Evolutionary conservation across 2,888 invertebrate species (phyloP).

Genomic region (Tipula helvola): DNA sequence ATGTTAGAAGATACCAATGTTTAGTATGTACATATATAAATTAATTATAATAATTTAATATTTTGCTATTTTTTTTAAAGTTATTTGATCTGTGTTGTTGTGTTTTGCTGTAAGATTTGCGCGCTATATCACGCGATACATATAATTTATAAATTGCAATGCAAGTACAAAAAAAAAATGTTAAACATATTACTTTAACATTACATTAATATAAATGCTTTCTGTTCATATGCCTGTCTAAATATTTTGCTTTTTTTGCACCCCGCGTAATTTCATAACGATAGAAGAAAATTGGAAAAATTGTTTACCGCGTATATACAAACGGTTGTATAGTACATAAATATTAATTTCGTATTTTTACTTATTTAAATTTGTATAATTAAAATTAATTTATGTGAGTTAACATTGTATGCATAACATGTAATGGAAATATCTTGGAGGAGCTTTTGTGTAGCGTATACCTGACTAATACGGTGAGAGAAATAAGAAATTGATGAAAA

Average conservation of each 20-base stretch:
- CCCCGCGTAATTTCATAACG: background rate
- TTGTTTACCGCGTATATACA: background rate
- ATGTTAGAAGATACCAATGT: background rate
- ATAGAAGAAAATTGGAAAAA: background rate
- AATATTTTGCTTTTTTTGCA: background rate
- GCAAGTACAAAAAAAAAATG: background rate
- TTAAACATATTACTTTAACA: background rate
- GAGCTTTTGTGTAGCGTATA: no score
- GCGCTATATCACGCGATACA: background rate
- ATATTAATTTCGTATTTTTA: background rate
- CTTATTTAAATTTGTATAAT: background rate
- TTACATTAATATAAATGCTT: background rate
- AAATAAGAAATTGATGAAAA: no score
- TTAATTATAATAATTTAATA: background rate
- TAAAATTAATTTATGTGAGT: background rate
- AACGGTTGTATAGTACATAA: background rate
- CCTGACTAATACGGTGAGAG: no score
- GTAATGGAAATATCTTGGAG: background rate
- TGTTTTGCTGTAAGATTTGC: background rate
- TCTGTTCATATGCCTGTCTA: background rate
- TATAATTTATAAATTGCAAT: background rate
- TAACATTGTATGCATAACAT: background rate
- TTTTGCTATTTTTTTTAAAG: background rate
- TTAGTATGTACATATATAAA: background rate
- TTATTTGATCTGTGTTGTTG: background rate